Conservation (phyloP, 2,113 vertebrate species). For the Spheniscus mendiculus region DNA sequence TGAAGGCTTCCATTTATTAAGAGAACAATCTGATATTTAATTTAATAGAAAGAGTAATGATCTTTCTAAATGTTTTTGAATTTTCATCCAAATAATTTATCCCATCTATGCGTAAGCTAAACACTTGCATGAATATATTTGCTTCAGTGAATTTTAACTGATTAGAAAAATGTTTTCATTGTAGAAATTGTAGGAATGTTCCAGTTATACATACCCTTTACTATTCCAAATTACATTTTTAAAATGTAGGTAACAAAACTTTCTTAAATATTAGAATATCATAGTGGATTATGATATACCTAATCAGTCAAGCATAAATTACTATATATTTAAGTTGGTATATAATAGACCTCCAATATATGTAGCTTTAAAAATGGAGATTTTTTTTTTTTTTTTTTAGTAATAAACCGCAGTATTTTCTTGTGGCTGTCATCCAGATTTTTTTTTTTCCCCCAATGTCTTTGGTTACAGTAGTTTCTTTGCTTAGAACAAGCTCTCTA, state of each 20-base stretch:
- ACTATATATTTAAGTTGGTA: background rate
- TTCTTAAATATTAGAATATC: background rate
- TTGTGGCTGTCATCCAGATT: background rate
- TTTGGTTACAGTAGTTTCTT: background rate
- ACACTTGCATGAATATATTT: background rate
- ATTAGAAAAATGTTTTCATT: background rate
- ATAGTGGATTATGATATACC: background rate
- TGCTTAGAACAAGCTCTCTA: background rate
- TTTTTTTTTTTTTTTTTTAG: background rate
- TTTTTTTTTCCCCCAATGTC: background rate
- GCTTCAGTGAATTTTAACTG: background rate
- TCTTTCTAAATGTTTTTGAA: background rate
- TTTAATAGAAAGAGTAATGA: constrained; percentile 1
- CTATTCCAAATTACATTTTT: background rate
- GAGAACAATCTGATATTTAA: background rate
- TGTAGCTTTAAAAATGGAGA: background rate
- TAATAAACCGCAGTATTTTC: background rate
- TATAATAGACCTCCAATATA: background rate
- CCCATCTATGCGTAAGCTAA: background rate
- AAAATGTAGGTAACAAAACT: background rate
- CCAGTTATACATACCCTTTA: background rate
- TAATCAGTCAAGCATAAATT: background rate
- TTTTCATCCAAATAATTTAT: constrained; percentile 22
- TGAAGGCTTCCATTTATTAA: constrained; percentile 2
- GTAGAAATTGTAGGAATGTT: background rate